phyloP scores from a whole-genome alignment of 2,888 invertebrate species.

The Spodoptera littoralis region DNA sequence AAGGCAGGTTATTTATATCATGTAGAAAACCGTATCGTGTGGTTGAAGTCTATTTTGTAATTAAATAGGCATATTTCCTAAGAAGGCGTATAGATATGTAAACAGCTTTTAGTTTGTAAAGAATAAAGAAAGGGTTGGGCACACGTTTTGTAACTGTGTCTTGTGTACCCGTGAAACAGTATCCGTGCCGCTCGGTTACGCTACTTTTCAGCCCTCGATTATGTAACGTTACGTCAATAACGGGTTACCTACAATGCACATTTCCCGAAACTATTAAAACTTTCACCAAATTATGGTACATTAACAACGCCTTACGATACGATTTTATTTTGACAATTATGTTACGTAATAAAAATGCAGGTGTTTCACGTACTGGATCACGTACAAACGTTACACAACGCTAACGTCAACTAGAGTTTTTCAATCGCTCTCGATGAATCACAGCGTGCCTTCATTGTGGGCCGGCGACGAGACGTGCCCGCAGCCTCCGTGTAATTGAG shows the following conservation, averaged over 20 bases:
- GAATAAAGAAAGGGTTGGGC: slow-evolving; percentile 20
- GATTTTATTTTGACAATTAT: slow-evolving; percentile 84
- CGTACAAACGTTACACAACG: slow-evolving; percentile 84
- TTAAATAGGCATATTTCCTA: slow-evolving; percentile 14
- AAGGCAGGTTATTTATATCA: no score
- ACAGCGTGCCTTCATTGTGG: slow-evolving; percentile 63
- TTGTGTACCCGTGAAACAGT: slow-evolving; percentile 6
- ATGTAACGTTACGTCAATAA: slow-evolving; percentile 34
- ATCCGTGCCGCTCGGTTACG: slow-evolving; percentile 6
- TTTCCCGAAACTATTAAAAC: slow-evolving; percentile 63
- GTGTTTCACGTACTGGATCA: slow-evolving; percentile 81
- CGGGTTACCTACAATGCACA: slow-evolving; percentile 52
- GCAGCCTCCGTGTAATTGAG: slow-evolving; percentile 71
- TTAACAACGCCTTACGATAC: slow-evolving; percentile 70
- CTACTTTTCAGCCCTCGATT: slow-evolving; percentile 27
- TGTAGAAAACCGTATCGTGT: no score
- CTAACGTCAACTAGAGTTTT: slow-evolving; percentile 79
- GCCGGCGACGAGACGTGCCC: slow-evolving; percentile 62
- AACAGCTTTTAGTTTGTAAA: slow-evolving; percentile 32
- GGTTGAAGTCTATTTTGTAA: slow-evolving; percentile 10
- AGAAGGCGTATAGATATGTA: slow-evolving; percentile 20
- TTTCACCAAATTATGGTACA: slow-evolving; percentile 81
- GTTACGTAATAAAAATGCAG: slow-evolving; percentile 79
- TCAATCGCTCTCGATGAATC: slow-evolving; percentile 79
- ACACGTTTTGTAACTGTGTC: slow-evolving; percentile 26